Evolutionary conservation across 1,140 invertebrate species (phyloP).

Genomic region (Orchesella cincta): DNA sequence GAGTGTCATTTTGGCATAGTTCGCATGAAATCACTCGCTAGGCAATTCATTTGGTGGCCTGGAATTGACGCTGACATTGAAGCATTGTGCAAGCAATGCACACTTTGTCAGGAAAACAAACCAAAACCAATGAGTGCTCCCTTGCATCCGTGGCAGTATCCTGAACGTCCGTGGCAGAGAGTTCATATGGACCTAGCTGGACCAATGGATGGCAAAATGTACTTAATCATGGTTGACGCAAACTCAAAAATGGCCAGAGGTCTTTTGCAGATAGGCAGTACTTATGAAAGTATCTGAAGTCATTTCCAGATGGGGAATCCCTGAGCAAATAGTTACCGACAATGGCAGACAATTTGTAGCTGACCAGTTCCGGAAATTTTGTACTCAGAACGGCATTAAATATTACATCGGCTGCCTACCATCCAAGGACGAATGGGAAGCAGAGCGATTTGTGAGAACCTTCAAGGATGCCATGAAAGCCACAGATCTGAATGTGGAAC

Average conservation of each 20-base stretch:
- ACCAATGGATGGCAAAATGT: slow-evolving; percentile 51
- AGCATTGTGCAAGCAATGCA: slow-evolving; percentile 39
- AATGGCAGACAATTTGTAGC: slow-evolving; percentile 45
- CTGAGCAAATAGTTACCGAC: slow-evolving; percentile 31
- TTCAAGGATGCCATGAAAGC: slow-evolving; percentile 4
- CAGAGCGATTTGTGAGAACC: slow-evolving; percentile 11
- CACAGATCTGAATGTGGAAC: not conserved
- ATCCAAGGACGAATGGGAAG: slow-evolving; percentile 2
- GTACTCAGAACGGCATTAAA: not conserved
- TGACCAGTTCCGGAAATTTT: not conserved
- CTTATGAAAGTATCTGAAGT: slow-evolving; percentile 34
- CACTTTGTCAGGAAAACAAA: slow-evolving; percentile 33
- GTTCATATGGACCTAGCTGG: slow-evolving; percentile 47
- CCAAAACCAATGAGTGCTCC: slow-evolving; percentile 36
- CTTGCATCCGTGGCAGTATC: slow-evolving; percentile 48
- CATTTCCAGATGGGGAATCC: slow-evolving; percentile 46
- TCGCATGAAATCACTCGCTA: slow-evolving; percentile 58
- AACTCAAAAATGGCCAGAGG: slow-evolving; percentile 56
- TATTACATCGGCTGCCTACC: slow-evolving; percentile 8
- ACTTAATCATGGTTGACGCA: slow-evolving; percentile 56
- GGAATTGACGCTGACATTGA: slow-evolving; percentile 56
- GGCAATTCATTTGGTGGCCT: slow-evolving; percentile 55
- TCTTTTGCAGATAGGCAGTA: slow-evolving; percentile 38
- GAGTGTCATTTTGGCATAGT: slow-evolving; percentile 55
- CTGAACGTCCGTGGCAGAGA: not conserved